These are phyloP conservation scores for Hirtodrosophila confusa DNA, from an alignment of 2,888 invertebrate genomes.

Conservation along the genomic window DNA sequence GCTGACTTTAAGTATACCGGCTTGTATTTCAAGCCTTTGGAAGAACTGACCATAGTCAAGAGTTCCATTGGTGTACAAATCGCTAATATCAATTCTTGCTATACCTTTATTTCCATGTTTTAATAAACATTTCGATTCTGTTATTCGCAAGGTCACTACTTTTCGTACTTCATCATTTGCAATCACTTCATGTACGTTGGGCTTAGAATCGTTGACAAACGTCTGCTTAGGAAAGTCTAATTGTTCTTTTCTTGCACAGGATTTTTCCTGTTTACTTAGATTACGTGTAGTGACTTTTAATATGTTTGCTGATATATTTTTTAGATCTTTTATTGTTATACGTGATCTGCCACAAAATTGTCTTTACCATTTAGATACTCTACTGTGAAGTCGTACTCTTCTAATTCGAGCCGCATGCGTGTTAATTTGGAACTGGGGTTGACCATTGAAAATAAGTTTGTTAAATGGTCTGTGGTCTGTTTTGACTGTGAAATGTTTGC, in stretches of 20 bases:
- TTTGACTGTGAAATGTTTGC: background rate
- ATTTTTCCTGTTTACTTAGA: conserved; percentile 14
- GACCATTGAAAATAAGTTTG: too few species aligned
- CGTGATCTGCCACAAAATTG: conserved; percentile 19
- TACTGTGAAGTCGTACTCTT: too few species aligned
- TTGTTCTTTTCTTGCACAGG: conserved; percentile 17
- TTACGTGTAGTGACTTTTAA: conserved; percentile 17
- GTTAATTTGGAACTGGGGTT: too few species aligned
- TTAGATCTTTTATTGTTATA: conserved; percentile 12
- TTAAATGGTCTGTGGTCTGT: too few species aligned
- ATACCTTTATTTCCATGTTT: conserved; percentile 18
- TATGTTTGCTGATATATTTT: conserved; percentile 5
- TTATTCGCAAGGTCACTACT: background rate
- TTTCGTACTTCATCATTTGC: conserved; percentile 2
- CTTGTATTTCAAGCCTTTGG: conserved; percentile 19
- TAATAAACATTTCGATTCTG: background rate
- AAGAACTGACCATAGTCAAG: conserved; percentile 18
- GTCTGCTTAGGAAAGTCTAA: conserved; percentile 16
- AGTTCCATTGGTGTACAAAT: conserved; percentile 8
- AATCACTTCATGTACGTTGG: conserved; percentile 23
- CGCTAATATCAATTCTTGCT: conserved; percentile 16
- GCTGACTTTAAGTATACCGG: conserved; percentile 11
- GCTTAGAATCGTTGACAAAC: conserved; percentile 11
- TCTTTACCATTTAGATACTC: background rate
- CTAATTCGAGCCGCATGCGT: too few species aligned